Conservation (phyloP, 2,888 invertebrate genomes). For the Neoascia interrupta region DNA sequence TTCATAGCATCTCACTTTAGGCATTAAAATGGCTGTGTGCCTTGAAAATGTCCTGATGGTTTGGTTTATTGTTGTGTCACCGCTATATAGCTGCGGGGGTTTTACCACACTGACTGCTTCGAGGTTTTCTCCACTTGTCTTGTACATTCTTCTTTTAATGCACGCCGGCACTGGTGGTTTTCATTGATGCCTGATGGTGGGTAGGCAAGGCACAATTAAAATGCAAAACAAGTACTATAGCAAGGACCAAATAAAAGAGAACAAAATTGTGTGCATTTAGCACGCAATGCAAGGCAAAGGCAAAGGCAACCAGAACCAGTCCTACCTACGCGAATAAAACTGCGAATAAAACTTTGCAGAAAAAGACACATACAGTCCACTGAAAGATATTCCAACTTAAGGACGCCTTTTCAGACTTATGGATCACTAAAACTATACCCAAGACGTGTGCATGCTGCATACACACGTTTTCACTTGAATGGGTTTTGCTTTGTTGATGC, state of each 20-base stretch:
- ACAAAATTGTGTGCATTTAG: constrained; percentile 35
- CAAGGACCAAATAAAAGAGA: constrained; percentile 24
- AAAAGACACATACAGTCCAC: constrained; percentile 10
- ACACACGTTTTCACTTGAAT: constrained; percentile 46
- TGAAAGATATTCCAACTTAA: background rate
- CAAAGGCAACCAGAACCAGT: constrained; percentile 1
- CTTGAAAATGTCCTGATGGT: constrained; percentile 53
- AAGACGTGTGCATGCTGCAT: constrained; percentile 9
- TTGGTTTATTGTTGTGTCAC: constrained; percentile 59
- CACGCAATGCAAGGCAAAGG: constrained; percentile 29
- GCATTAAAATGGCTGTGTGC: constrained; percentile 53
- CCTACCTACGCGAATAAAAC: too few species aligned
- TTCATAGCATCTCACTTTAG: constrained; percentile 48
- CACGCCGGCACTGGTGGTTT: constrained; percentile 31
- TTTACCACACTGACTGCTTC: background rate
- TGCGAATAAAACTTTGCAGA: background rate
- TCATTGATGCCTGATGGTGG: constrained; percentile 43
- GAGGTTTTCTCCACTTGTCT: background rate
- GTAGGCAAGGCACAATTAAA: constrained; percentile 48
- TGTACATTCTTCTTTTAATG: background rate
- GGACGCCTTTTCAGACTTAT: constrained; percentile 20
- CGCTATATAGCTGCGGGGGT: constrained; percentile 49
- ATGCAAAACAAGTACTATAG: constrained; percentile 21
- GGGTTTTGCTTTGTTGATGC: constrained; percentile 22
- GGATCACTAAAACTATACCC: background rate